Base-by-base conservation (phyloP, 2,797 vertebrate species). In the Sebastes miniatus region DNA sequence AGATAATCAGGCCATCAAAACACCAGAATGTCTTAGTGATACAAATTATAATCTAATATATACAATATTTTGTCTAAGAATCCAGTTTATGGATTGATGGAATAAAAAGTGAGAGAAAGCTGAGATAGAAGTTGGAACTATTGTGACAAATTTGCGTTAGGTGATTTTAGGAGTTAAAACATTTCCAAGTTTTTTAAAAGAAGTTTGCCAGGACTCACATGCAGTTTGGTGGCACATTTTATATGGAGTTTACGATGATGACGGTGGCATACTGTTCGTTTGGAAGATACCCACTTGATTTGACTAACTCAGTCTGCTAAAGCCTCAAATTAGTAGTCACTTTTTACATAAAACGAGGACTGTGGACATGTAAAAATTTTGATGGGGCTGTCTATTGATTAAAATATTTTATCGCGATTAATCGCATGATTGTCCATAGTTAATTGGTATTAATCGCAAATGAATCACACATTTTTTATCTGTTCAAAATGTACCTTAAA, bases 241-340 rank as follows among this genome's bases (percentile, higher is more conserved):
- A 1, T 18, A 29, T 29, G 25, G 0, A 59, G 25, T 59, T 59
- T 29, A 59, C 4, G 1, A 8, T 29, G 14, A 59, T 16, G 27
- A 59, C 16, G n/a, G 10, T 0, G 25, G 22, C 1, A 56, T 56
- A 24, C n/a, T 24, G 54, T 57, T 25, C 0, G 10, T 0, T 54
- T 54, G n/a, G 52, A 54, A 54, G 52, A 54, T 54, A n/a, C n/a
- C 20, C 20, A 43, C 9, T 54, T 22, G n/a, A 54, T 54, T 54
- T 54, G n/a, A 58, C 24, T 58, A 58, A 58, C 13, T 58, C n/a
- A n/a, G n/a, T n/a, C n/a, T n/a, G n/a, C n/a, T n/a, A n/a, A n/a
- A n/a, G n/a, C n/a, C n/a, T n/a, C 6, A 8, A 8, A 12, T 58
- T 58, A 58, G 2, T 58, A 7, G 56, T 27, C 0, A 27, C 39